Conservation (phyloP, 2,797 vertebrate species). For the Orestias chungarensis region DNA sequence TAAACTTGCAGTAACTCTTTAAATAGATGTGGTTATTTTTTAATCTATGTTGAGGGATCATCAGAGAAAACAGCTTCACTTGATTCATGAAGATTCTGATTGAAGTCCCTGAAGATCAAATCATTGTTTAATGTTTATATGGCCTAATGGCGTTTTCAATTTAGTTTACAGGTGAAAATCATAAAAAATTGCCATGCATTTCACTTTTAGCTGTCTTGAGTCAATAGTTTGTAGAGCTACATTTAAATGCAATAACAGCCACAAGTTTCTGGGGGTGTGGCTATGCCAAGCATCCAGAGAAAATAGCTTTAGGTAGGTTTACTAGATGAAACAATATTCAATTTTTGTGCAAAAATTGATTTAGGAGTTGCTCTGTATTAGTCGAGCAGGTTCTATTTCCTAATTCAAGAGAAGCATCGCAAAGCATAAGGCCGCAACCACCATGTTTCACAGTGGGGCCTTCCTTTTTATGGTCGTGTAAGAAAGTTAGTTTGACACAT, state of each 20-base stretch:
- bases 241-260: neutral
- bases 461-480: neutral
- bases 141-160: too few species aligned
- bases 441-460: neutral
- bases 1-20: slow-evolving; percentile 1
- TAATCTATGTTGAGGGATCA: slow-evolving; percentile 38
- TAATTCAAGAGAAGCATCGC: neutral
- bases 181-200: neutral
- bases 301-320: neutral
- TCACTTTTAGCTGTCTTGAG: neutral
- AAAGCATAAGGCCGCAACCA: neutral
- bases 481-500: neutral
- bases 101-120: slow-evolving; percentile 5
- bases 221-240: neutral
- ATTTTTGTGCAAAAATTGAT: neutral
- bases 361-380: neutral
- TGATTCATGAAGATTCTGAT: slow-evolving; percentile 6
- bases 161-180: neutral
- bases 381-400: neutral
- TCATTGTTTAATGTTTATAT: neutral
- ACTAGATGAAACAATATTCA: neutral
- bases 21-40: slow-evolving; percentile 22
- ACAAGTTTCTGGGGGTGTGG: neutral
- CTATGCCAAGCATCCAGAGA: neutral
- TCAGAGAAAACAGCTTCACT: neutral